A percentile compares a stretch with the other conserved stretches of the same genome.
phyloP scores from a whole-genome alignment of 2,797 vertebrate genomes.

The Cephalopachus bancanus region DNA sequence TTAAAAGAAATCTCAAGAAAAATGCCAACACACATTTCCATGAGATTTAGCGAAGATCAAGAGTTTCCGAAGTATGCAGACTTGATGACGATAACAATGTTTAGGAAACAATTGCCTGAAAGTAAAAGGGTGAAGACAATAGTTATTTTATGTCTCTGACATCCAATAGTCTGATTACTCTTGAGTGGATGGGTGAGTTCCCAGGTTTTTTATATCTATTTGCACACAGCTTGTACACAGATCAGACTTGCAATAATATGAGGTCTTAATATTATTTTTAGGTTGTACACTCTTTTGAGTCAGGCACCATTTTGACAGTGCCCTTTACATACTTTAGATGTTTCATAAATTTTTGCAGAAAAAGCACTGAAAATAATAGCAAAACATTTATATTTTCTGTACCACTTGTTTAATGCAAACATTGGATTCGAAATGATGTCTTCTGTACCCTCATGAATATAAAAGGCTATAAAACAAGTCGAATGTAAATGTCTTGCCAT shows the following conservation, averaged over 20 bases:
- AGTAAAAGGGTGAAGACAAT: constrained; percentile 55
- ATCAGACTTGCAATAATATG: neutral
- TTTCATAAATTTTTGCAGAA: neutral
- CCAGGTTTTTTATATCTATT: neutral
- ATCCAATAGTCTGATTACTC: constrained; percentile 31
- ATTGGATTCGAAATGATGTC: neutral
- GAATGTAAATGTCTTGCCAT: neutral
- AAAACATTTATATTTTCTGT: neutral
- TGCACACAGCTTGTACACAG: neutral
- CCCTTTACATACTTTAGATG: neutral
- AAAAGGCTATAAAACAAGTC: constrained; percentile 22
- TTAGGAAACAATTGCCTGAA: constrained; percentile 70
- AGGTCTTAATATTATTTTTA: constrained; percentile 50
- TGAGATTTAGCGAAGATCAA: constrained; percentile 11
- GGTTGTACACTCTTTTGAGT: constrained; percentile 38
- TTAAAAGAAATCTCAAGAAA: constrained; percentile 67
- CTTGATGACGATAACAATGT: constrained; percentile 25
- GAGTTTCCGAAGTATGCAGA: constrained; percentile 66
- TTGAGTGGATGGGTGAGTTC: neutral
- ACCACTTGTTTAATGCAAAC: neutral
- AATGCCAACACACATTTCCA: constrained; percentile 39
- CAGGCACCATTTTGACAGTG: neutral
- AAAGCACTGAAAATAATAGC: constrained; percentile 2
- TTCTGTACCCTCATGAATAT: neutral
- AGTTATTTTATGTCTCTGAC: constrained; percentile 62